Evolutionary conservation across 2,888 invertebrate species (phyloP), one percentile per base, ranked within the genome.

Genomic region (Drosophila limbata): DNA sequence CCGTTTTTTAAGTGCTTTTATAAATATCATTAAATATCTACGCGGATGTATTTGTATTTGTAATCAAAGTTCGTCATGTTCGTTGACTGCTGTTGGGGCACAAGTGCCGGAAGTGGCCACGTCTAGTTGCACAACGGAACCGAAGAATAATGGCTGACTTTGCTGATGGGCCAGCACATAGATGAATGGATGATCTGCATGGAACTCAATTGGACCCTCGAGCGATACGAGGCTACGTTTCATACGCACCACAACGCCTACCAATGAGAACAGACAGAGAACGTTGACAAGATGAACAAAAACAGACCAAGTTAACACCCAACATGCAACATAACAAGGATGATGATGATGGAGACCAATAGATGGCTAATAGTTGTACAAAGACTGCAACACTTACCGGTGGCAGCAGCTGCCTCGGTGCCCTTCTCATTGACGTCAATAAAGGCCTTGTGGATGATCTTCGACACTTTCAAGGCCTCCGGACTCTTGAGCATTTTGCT

Each of bases 381-480:
- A 4, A 9, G n/a, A 39, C 3, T 21, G 21, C 21, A 8, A 10
- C 10, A 61, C 79, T 81, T 73, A 90, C 89, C 84, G 31, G 97
- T 96, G 40, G 96, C 96, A 0, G 97, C 97, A 13, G 97, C 96
- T 0, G 97, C 97, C 91, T 97, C 97, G 2, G 96, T 96, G 1
- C 98, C 97, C 90, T 96, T 95, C 90, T 98, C 98, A 90, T 97
- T 96, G 0, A 97, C 96, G 90, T 97, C 96, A 80, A 98, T 96
- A 89, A 96, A 96, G 0, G 97, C 96, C 91, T 97, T 97, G 91
- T 98, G 97, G 1, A 97, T 91, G 1, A 96, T 96, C 81, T 95
- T 94, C 37, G 95, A 95, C 0, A 97, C 95, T 62, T 89, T 91
- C n/a, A 5, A 80, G 68, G 76, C 93, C 92, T 17, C 84, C 2